Evolutionary conservation across 2,113 vertebrate species (phyloP).

Genomic region (Pongo abelii): DNA sequence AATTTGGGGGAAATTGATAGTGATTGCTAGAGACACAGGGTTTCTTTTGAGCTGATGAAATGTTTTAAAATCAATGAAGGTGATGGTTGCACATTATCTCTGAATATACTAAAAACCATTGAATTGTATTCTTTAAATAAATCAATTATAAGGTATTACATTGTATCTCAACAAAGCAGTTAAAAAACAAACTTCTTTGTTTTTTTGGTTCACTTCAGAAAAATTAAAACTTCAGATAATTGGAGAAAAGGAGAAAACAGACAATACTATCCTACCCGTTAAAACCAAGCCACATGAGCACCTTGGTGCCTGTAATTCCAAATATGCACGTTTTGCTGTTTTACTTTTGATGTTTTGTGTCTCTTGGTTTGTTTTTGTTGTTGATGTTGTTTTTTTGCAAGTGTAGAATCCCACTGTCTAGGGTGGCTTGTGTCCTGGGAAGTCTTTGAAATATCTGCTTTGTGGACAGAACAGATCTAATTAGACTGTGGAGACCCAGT

Average conservation of each 20-base stretch:
- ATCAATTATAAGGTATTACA: not conserved
- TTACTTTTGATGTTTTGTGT: not conserved
- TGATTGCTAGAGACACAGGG: rapidly evolving
- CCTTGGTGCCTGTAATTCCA: not conserved
- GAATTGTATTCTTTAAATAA: too few species aligned
- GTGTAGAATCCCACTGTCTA: not conserved
- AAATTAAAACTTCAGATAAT: not conserved
- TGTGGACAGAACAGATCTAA: not conserved
- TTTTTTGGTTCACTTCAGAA: not conserved
- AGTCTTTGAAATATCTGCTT: not conserved
- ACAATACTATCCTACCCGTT: not conserved
- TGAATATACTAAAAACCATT: not conserved
- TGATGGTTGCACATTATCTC: not conserved
- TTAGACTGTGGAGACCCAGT: not conserved
- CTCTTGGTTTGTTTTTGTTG: not conserved
- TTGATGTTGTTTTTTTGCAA: too few species aligned
- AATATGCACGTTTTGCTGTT: too few species aligned
- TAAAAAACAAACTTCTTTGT: not conserved
- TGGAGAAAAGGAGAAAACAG: not conserved
- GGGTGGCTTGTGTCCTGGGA: not conserved
- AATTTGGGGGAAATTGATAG: not conserved
- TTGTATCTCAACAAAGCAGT: not conserved
- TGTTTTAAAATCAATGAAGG: not conserved
- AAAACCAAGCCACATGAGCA: not conserved
- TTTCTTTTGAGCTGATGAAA: not conserved